Conservation (phyloP, 2,888 invertebrate species). For the Strigamia crassipes region DNA sequence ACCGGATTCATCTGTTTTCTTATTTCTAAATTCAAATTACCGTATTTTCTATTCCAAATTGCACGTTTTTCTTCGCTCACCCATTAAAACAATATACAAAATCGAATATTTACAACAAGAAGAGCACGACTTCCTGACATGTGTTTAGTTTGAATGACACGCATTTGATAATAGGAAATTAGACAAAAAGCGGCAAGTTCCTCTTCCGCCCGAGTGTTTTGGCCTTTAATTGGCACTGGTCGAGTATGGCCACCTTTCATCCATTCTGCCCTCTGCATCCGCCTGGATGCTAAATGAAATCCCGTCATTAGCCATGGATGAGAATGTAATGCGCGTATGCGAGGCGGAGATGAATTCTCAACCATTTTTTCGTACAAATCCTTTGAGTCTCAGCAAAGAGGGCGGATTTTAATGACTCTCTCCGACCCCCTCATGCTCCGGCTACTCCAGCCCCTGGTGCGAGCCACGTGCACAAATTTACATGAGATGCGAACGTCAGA, state of each 20-base stretch:
- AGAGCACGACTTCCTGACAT: neutral
- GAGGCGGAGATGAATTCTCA: neutral
- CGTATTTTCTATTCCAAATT: too few species aligned
- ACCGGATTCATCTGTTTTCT: too few species aligned
- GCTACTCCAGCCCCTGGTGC: neutral
- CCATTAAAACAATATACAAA: too few species aligned
- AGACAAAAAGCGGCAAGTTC: neutral
- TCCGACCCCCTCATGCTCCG: neutral
- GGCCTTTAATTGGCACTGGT: too few species aligned
- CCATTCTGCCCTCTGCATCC: neutral
- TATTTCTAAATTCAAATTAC: too few species aligned
- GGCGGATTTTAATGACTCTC: constrained; percentile 11
- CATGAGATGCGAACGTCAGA: constrained; percentile 1
- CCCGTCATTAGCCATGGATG: constrained; percentile 22
- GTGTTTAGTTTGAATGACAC: neutral
- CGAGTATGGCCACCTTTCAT: neutral
- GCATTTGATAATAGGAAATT: neutral
- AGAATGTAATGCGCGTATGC: constrained; percentile 13
- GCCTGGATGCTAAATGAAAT: neutral
- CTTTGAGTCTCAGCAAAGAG: neutral
- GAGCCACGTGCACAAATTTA: constrained; percentile 27
- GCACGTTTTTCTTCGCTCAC: too few species aligned
- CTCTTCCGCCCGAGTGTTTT: neutral
- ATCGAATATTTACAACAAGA: neutral
- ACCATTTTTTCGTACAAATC: neutral